Evolutionary conservation across 1,140 invertebrate genomes (phyloP).

Genomic region (Anadara kagoshimensis): DNA sequence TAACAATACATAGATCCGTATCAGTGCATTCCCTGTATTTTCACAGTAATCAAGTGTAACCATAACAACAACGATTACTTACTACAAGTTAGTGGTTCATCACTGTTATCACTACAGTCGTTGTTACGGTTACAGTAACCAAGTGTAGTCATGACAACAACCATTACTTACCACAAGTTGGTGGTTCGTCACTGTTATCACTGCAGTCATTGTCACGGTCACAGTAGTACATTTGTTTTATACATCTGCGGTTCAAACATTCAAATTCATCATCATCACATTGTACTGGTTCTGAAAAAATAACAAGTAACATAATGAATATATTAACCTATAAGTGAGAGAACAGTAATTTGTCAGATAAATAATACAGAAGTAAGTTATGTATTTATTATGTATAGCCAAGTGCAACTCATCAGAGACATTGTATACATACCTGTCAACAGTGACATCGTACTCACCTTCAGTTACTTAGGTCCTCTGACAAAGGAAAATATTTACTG

Average conservation of each 20-base stretch:
- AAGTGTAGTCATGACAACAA: too few relatives aligned
- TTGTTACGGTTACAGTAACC: constrained; percentile 52
- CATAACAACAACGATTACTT: constrained; percentile 7
- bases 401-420: too few relatives aligned
- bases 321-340: neutral
- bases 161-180: constrained; percentile 48
- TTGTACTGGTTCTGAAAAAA: constrained; percentile 70
- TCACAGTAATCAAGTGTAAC: too few relatives aligned
- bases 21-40: too few relatives aligned
- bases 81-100: constrained; percentile 56
- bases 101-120: constrained; percentile 57
- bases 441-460: too few relatives aligned
- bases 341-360: too few relatives aligned
- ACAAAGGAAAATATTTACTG: neutral
- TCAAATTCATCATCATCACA: constrained; percentile 87
- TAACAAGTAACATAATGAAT: neutral
- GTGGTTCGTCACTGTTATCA: constrained; percentile 56
- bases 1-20: too few relatives aligned
- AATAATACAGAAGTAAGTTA: too few relatives aligned
- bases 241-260: constrained; percentile 85
- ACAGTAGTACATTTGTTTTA: constrained; percentile 88
- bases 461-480: too few relatives aligned
- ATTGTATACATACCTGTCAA: too few relatives aligned
- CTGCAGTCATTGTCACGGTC: constrained; percentile 59
- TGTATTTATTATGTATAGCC: too few relatives aligned